phyloP scores from a whole-genome alignment of 2,888 invertebrate species.

The Tiliacea citrago region DNA sequence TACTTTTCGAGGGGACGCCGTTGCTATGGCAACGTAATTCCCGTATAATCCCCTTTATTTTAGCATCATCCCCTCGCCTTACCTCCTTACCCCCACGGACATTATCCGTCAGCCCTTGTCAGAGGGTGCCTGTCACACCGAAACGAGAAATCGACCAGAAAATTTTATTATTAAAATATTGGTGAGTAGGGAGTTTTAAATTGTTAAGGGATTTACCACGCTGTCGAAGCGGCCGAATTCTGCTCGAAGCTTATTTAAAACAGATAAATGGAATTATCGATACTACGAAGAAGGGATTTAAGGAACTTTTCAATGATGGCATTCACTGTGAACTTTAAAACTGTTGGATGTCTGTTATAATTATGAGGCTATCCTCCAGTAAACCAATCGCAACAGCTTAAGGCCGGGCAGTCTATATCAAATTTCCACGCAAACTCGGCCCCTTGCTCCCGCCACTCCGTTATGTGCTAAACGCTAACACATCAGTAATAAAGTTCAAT shows the following conservation, averaged over 20 bases:
- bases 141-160: conserved; percentile 50
- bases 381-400: not conserved
- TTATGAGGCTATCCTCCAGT: not conserved
- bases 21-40: conserved; percentile 84
- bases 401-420: too few species aligned
- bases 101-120: conserved; percentile 74
- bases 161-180: conserved; percentile 34
- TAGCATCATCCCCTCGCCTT: conserved; percentile 79
- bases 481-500: too few species aligned
- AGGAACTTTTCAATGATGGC: not conserved
- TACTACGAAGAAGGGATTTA: not conserved
- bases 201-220: not conserved
- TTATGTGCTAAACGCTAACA: too few species aligned
- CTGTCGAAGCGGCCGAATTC: too few species aligned
- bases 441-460: too few species aligned
- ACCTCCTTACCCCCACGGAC: conserved; percentile 69
- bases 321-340: not conserved
- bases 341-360: not conserved
- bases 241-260: too few species aligned
- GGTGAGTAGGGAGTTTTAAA: conserved; percentile 6
- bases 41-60: conserved; percentile 87
- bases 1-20: conserved; percentile 68
- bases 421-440: too few species aligned
- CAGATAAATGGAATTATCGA: too few species aligned
- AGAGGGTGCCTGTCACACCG: conserved; percentile 77